Base-by-base conservation (phyloP, 2,113 vertebrate genomes). In the Meriones unguiculatus region DNA sequence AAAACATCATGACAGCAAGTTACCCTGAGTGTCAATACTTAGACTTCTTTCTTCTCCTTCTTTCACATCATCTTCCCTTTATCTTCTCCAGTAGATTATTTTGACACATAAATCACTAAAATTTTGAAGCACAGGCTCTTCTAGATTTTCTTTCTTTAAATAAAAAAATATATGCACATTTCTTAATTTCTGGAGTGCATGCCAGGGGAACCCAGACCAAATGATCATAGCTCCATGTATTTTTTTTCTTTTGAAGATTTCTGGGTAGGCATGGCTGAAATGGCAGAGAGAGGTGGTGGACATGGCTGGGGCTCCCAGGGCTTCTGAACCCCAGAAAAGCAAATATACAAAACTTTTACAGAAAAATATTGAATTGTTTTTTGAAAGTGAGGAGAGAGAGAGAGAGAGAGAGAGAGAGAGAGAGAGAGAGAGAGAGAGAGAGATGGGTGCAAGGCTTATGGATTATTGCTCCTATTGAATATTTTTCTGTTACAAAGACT, bases 241-340 rank as follows among this genome's bases (percentile, higher is more conserved):
- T 80, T 32, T 12, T 67, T 1, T 30, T 32, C 30, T 20, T 65
- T 52, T 0, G 24, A 78, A n/a, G 4, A 13, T 28, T n/a, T 62
- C 38, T 57, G 4, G 11, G 76, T 35, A 38, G 20, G 2, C 2
- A 14, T 41, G 35, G 30, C 1, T 18, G 22, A 32, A 5, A 4
- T 4, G 46, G 25, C n/a, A 52, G 30, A 25, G 14, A 8, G 6
- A 8, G 12, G 17, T 10, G 5, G 0, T 10, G 2, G 15, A 14
- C 6, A 3, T 28, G 24, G 38, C 0, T 2, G 52, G 2, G 13
- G 6, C 38, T 46, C 5, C 46, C 5, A 5, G 46, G 46, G 46
- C 4, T 46, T 46, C 20, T 30, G 52, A 87, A 35, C 8, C 38
- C 17, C 20, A 80, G 11, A 85, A 62, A 20, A 32, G n/a, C 4